These are phyloP conservation scores for Vulpes lagopus DNA, from an alignment of 2,113 vertebrate species.

Conservation along the genomic window DNA sequence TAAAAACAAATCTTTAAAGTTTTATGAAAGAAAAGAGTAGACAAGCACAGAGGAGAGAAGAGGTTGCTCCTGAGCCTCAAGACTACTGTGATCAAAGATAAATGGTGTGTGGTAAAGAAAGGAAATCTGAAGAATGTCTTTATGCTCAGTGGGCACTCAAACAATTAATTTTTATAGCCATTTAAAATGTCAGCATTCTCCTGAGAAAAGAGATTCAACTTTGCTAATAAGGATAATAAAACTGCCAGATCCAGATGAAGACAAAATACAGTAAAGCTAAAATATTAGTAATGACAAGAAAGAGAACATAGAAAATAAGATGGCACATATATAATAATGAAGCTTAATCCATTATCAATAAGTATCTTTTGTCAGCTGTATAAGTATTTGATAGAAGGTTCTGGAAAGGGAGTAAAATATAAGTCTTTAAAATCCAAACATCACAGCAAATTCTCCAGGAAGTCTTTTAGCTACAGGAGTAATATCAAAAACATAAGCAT, in stretches of 20 bases:
- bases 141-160: not conserved
- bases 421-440: not conserved
- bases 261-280: not conserved
- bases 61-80: not conserved
- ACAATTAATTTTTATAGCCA: not conserved
- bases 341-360: slow-evolving; percentile 8
- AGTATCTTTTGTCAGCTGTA: not conserved
- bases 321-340: not conserved
- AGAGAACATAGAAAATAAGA: not conserved
- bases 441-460: not conserved
- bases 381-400: not conserved
- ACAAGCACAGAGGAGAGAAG: not conserved
- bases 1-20: slow-evolving; percentile 34
- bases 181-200: not conserved
- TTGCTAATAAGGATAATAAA: not conserved
- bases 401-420: not conserved
- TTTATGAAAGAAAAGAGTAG: slow-evolving; percentile 37
- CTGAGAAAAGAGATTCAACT: not conserved
- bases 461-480: not conserved
- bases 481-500: not conserved
- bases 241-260: not conserved
- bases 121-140: not conserved
- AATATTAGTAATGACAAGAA: not conserved
- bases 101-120: not conserved
- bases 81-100: slow-evolving; percentile 13